A percentile compares a stretch with the other conserved stretches of the same genome.
Conservation (phyloP, 2,888 invertebrate species). For the Folsomia candida region DNA sequence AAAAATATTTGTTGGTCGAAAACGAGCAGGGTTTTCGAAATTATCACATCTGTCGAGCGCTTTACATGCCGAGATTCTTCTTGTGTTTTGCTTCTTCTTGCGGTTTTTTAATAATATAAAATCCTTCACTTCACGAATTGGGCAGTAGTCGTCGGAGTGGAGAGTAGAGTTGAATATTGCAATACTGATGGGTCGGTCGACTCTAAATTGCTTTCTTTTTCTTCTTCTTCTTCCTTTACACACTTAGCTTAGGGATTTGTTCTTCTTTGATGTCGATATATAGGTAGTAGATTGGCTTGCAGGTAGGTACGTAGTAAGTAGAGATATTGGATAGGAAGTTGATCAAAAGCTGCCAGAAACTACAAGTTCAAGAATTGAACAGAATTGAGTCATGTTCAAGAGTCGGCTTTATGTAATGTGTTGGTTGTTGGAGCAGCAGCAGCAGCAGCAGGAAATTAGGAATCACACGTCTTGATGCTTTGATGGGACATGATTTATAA, state of each 20-base stretch:
- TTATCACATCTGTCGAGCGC: constrained; percentile 21
- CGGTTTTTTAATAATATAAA: neutral
- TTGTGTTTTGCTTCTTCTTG: neutral
- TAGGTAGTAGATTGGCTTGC: no score
- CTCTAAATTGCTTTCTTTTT: neutral
- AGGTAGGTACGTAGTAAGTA: no score
- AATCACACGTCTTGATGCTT: constrained; percentile 78
- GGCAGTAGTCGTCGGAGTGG: no score
- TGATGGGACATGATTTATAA: constrained; percentile 75
- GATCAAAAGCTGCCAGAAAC: neutral
- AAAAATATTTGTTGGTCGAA: constrained; percentile 18
- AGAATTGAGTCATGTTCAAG: no score
- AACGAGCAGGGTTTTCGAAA: constrained; percentile 13
- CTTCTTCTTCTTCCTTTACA: constrained; percentile 1
- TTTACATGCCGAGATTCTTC: constrained; percentile 17
- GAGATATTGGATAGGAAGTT: no score
- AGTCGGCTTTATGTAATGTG: neutral
- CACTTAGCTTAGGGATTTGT: neutral
- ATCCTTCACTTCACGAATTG: neutral
- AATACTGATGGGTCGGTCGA: constrained; percentile 2
- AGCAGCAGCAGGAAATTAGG: no score
- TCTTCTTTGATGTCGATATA: neutral
- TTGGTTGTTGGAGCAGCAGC: neutral
- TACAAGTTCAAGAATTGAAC: no score
- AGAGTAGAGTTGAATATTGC: neutral